phyloP scores from a whole-genome alignment of 2,797 vertebrate species.

The Varecia variegata region DNA sequence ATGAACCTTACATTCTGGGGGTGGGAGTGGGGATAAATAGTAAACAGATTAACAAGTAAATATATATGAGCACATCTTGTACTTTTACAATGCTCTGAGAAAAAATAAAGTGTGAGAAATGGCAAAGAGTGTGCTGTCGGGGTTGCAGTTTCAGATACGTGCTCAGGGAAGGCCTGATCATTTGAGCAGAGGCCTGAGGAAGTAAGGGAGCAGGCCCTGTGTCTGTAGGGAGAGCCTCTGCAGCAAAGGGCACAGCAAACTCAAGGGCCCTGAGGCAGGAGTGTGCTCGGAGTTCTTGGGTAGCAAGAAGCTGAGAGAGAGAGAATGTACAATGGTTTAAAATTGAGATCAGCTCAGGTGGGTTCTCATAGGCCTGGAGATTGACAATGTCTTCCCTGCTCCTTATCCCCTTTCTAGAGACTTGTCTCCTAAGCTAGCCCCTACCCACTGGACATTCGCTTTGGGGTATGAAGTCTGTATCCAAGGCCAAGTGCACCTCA shows the following conservation, averaged over 20 bases:
- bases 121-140: background rate
- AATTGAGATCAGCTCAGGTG: background rate
- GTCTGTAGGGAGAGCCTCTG: background rate
- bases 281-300: background rate
- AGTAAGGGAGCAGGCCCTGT: background rate
- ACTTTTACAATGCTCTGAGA: background rate
- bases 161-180: background rate
- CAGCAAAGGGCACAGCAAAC: background rate
- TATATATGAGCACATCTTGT: background rate
- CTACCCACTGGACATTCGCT: background rate
- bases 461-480: background rate
- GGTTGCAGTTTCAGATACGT: background rate
- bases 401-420: background rate
- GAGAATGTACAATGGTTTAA: background rate
- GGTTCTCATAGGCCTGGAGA: background rate
- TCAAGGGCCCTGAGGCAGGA: background rate
- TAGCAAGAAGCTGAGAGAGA: background rate
- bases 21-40: background rate
- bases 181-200: background rate
- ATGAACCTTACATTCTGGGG: background rate
- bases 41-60: background rate
- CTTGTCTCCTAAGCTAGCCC: background rate
- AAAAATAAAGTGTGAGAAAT: background rate
- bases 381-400: background rate
- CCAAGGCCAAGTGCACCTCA: background rate